Evolutionary conservation across 64 coral and sea anemone species (phyloP).

Genomic region (Trachythela sp.): DNA sequence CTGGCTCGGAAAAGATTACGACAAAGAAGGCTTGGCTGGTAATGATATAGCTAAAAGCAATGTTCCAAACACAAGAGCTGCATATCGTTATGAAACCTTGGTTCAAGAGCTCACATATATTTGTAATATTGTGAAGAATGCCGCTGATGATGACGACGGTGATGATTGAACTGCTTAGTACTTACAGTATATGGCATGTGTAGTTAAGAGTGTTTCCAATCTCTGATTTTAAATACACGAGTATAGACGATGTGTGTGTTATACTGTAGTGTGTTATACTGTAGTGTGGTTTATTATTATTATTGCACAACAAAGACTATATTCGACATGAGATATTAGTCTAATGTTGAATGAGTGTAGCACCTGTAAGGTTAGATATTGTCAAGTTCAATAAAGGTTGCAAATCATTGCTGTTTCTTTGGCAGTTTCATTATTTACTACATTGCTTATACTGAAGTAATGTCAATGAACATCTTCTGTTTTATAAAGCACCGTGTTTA

Average conservation of each 20-base stretch:
- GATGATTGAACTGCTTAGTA: not conserved
- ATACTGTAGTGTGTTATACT: too few relatives aligned
- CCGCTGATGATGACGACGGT: not conserved
- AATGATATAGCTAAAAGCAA: not conserved
- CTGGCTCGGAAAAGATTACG: not conserved
- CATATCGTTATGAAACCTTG: not conserved
- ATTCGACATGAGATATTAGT: too few relatives aligned
- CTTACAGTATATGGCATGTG: not conserved
- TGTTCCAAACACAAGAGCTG: not conserved
- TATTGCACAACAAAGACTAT: too few relatives aligned
- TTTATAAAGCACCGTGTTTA: too few relatives aligned
- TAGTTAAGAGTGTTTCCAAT: too few relatives aligned
- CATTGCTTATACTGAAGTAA: not conserved
- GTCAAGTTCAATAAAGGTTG: not conserved
- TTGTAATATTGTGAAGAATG: slow-evolving; percentile 7
- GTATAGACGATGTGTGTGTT: too few relatives aligned
- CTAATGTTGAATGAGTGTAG: not conserved
- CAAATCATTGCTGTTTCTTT: not conserved
- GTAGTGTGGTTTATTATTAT: too few relatives aligned
- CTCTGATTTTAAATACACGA: too few relatives aligned
- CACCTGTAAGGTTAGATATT: not conserved
- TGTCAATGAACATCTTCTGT: not conserved
- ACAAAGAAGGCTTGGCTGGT: not conserved
- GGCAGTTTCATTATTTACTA: not conserved
- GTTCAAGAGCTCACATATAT: not conserved